Percentiles rank a stretch among this genome's conserved stretches.
Conservation (phyloP, 2,797 vertebrate species). For the Gymnothorax javanicus region DNA sequence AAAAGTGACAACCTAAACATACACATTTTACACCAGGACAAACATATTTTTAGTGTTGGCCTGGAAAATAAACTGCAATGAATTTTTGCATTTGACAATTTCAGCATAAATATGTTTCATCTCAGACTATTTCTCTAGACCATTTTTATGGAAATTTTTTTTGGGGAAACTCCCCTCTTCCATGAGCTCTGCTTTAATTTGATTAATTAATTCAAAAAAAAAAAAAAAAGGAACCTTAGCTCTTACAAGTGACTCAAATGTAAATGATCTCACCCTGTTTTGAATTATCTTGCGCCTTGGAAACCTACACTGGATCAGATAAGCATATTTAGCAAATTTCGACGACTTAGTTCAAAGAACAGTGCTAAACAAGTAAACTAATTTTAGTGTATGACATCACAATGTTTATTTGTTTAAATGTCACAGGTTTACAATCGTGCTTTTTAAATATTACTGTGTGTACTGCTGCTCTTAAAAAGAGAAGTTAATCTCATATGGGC, state of each 20-base stretch:
- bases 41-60: too few species aligned
- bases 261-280: neutral
- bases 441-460: neutral
- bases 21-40: neutral
- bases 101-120: too few species aligned
- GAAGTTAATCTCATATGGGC: too few species aligned
- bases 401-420: neutral
- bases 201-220: too few species aligned
- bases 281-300: neutral
- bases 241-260: neutral
- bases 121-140: too few species aligned
- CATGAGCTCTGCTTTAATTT: too few species aligned
- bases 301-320: neutral
- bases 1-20: neutral
- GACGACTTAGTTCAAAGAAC: neutral
- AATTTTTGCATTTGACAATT: neutral
- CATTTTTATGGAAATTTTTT: too few species aligned
- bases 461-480: neutral
- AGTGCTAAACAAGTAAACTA: neutral
- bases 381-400: neutral
- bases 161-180: too few species aligned
- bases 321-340: neutral
- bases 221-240: too few species aligned
- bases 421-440: neutral
- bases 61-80: neutral